A percentile compares a stretch with the other conserved stretches of the same genome.
Evolutionary conservation across 2,113 vertebrate genomes (phyloP).

Genomic region (Microcebus lehilahytsara): DNA sequence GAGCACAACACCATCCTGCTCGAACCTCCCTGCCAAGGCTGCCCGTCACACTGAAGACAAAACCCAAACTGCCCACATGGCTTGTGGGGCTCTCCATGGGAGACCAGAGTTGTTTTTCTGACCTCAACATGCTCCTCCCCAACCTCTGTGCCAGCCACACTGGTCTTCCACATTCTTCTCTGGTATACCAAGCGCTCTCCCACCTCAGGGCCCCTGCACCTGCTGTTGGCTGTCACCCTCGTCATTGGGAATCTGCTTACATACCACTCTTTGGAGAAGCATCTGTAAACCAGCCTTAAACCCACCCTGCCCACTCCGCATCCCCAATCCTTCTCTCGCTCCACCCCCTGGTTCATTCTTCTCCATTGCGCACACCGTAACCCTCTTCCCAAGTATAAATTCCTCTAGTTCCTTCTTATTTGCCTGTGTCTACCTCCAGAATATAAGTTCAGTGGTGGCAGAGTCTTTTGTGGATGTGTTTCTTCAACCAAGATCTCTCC

Average conservation of each 20-base stretch:
- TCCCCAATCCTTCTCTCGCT: not conserved
- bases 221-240: not conserved
- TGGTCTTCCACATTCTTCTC: not conserved
- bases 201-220: not conserved
- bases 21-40: not conserved
- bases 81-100: no score
- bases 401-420: not conserved
- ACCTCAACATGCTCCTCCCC: rapidly evolving
- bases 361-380: rapidly evolving
- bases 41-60: not conserved
- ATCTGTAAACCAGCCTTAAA: not conserved
- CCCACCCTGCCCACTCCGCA: no score
- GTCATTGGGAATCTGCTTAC: not conserved
- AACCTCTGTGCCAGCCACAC: rapidly evolving
- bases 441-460: not conserved
- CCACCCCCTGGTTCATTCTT: not conserved
- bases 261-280: not conserved
- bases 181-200: not conserved
- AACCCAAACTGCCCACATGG: not conserved
- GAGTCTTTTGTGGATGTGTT: not conserved
- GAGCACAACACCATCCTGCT: not conserved
- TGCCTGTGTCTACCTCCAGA: not conserved
- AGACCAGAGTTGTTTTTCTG: not conserved
- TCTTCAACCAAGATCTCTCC: not conserved
- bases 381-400: not conserved